phyloP scores from a whole-genome alignment of 2,113 vertebrate species.

The Riparia riparia region DNA sequence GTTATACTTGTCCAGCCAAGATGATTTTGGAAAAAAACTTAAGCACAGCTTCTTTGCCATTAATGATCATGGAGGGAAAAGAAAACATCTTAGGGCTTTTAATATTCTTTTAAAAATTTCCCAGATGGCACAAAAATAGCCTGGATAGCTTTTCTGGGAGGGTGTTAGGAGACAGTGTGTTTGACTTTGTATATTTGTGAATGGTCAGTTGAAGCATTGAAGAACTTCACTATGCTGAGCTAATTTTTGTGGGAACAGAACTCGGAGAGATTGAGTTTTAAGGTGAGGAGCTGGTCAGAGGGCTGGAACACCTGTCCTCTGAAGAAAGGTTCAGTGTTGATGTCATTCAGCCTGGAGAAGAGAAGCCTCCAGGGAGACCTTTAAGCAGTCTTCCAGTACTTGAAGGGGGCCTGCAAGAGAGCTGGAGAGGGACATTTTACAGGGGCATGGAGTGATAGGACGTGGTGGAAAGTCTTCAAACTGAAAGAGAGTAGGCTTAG shows the following conservation, averaged over 20 bases:
- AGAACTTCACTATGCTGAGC: not conserved
- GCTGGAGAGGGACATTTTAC: not conserved
- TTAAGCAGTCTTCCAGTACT: not conserved
- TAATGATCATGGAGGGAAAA: constrained; percentile 82
- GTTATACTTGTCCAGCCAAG: constrained; percentile 78
- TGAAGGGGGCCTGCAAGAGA: not conserved
- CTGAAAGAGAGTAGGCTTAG: not conserved
- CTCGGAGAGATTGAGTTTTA: not conserved
- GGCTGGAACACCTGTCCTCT: not conserved
- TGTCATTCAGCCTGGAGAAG: not conserved
- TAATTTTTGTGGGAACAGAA: not conserved
- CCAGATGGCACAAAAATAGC: not conserved
- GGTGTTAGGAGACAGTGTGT: not conserved
- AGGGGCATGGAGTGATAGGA: not conserved
- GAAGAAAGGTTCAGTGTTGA: not conserved
- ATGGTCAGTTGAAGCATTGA: not conserved
- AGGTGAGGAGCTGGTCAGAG: not conserved
- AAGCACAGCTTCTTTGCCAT: constrained; percentile 77
- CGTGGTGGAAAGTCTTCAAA: not conserved
- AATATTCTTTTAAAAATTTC: not conserved
- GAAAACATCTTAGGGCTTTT: constrained; percentile 77
- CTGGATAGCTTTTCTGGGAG: not conserved
- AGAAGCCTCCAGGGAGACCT: not conserved
- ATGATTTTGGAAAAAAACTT: constrained; percentile 84
- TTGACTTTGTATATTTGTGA: not conserved